Conservation (phyloP, 2,888 invertebrate genomes). For the Deilephila porcellus region DNA sequence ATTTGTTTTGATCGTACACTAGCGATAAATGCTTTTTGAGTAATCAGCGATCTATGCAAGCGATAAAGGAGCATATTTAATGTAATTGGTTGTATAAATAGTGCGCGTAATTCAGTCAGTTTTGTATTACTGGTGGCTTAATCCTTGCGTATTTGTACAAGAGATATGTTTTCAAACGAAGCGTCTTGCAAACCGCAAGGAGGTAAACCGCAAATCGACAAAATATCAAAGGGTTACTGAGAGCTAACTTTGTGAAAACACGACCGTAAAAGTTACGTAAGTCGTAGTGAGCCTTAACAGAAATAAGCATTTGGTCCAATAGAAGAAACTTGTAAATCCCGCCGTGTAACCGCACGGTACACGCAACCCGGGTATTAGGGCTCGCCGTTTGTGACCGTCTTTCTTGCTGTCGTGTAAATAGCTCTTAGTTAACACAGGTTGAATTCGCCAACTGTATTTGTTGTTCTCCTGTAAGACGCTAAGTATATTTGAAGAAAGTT, state of each 20-base stretch:
- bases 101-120: background rate
- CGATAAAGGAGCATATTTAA: background rate
- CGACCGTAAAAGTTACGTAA: slow-evolving; percentile 58
- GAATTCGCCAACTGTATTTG: slow-evolving; percentile 26
- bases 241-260: slow-evolving; percentile 61
- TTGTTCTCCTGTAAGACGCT: slow-evolving; percentile 13
- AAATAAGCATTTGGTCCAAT: slow-evolving; percentile 73
- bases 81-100: too few species aligned
- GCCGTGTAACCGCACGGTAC: slow-evolving; percentile 69
- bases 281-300: slow-evolving; percentile 58
- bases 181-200: slow-evolving; percentile 37
- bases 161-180: background rate
- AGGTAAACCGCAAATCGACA: slow-evolving; percentile 60
- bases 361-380: slow-evolving; percentile 62
- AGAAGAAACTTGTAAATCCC: slow-evolving; percentile 80
- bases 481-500: background rate
- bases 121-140: background rate
- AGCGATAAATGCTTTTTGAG: slow-evolving; percentile 37
- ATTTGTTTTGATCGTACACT: slow-evolving; percentile 28
- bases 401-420: slow-evolving; percentile 57
- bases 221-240: slow-evolving; percentile 64
- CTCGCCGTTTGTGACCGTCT: slow-evolving; percentile 50
- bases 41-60: background rate
- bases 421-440: slow-evolving; percentile 43
- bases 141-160: background rate